Evolutionary conservation across 2,888 invertebrate species (phyloP), one percentile per base, ranked within the genome.

Genomic region (Meiosimyza platycephala): DNA sequence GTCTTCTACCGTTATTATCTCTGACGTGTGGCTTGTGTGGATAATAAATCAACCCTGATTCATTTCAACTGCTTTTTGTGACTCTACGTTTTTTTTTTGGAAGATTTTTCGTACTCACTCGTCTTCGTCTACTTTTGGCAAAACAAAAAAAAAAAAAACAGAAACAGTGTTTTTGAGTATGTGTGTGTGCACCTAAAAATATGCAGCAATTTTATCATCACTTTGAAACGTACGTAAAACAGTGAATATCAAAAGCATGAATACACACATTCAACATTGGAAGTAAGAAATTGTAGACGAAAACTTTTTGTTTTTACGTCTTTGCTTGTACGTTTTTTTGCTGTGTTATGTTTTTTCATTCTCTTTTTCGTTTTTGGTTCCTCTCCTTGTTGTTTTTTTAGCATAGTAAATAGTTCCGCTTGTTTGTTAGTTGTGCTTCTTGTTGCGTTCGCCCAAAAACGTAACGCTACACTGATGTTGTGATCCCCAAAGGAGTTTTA

Each of bases 41-140:
- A 70, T 70, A 70, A 70, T 70, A 70, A 70, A 70, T 70, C 70
- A 70, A 70, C 70, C 70, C 63, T 63, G 70, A 70, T 70, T 70
- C 70, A 62, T 70, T 70, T 70, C 70, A 70, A 70, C 70, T 70
- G 70, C 63, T 70, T 70, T 63, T 63, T 62, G 33, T 63, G 52
- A 40, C 40, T 40, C 40, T 40, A 40, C 40, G 40, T 40, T 40
- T 40, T 22, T 40, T 22, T 28, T 40, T 40, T 40, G 40, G 40
- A 40, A 40, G 40, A 40, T 40, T 40, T 40, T 40, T 40, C 40
- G 40, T 50, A 40, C 40, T 5, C 40, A 16, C 40, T 62, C n/a
- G 47, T 28, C 22, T 57, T 15, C 28, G 40, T 28, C 33, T 62
- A 13, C 16, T 22, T 62, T 62, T 9, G 9, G 28, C 28, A 33